These are phyloP conservation scores for Arctocebus calabarensis DNA, from an alignment of 2,797 vertebrate genomes.

Conservation along the genomic window DNA sequence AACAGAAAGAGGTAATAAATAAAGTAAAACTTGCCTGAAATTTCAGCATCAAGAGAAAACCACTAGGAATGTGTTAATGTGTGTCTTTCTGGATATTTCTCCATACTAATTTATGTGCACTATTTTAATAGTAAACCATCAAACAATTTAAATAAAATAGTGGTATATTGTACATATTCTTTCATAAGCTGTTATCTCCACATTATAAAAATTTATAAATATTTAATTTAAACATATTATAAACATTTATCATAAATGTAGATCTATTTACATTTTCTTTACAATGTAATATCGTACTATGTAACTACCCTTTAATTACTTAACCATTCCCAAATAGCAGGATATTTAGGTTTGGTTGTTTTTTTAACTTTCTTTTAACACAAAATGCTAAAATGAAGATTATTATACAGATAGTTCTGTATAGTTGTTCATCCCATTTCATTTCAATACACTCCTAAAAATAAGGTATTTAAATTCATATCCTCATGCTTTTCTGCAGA, in stretches of 20 bases:
- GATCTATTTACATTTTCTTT: neutral
- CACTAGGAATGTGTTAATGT: neutral
- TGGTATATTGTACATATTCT: neutral
- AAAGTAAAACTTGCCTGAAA: constrained; percentile 1
- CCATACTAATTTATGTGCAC: neutral
- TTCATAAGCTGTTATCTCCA: constrained; percentile 16
- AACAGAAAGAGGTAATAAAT: neutral
- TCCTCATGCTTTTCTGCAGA: neutral
- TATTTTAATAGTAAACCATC: too few relatives aligned
- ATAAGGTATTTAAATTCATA: neutral
- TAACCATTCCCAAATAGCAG: neutral
- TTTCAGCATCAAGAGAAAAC: neutral
- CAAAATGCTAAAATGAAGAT: neutral
- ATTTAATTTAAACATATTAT: neutral
- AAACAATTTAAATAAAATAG: constrained; percentile 13
- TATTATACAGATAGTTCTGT: neutral
- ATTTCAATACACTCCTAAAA: neutral
- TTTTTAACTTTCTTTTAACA: neutral
- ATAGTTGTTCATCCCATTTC: neutral
- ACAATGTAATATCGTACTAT: neutral
- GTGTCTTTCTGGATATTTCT: neutral
- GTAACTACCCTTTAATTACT: neutral
- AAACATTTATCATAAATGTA: neutral
- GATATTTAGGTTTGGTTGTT: neutral
- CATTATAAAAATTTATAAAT: neutral